phyloP scores from a whole-genome alignment of 2,113 vertebrate species.

The Panurus biarmicus region DNA sequence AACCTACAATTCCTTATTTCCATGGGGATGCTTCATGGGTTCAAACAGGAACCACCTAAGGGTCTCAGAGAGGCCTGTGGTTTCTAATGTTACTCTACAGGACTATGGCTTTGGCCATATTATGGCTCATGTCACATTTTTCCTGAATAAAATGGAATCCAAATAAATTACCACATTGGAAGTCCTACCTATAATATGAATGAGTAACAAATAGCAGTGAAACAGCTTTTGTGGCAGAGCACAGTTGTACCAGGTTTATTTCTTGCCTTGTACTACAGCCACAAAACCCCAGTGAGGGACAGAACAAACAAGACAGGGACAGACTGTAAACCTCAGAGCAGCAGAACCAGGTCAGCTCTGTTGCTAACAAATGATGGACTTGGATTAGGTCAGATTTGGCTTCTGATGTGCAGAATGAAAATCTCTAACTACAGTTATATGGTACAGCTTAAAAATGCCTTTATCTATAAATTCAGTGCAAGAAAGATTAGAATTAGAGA shows the following conservation, averaged over 20 bases:
- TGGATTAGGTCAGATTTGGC: neutral
- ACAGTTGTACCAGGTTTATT: neutral
- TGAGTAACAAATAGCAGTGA: neutral
- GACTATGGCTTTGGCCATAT: neutral
- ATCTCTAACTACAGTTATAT: neutral
- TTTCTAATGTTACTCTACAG: neutral
- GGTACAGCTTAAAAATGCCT: neutral
- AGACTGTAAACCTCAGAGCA: neutral
- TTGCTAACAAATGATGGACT: neutral
- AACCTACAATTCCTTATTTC: neutral
- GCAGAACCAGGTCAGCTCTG: neutral
- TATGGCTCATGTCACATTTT: neutral
- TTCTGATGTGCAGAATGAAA: neutral
- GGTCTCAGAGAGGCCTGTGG: neutral
- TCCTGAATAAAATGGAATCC: neutral
- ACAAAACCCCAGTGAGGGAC: neutral
- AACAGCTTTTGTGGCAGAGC: neutral
- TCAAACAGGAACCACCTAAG: neutral
- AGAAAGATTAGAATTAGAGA: neutral
- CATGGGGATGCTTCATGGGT: neutral
- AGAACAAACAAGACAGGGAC: neutral
- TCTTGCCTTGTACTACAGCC: neutral
- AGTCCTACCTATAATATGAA: neutral
- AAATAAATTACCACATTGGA: neutral
- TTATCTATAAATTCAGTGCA: neutral